These are phyloP conservation scores for Epirrhoe tristata DNA, from an alignment of 2,888 invertebrate genomes.

Conservation along the genomic window DNA sequence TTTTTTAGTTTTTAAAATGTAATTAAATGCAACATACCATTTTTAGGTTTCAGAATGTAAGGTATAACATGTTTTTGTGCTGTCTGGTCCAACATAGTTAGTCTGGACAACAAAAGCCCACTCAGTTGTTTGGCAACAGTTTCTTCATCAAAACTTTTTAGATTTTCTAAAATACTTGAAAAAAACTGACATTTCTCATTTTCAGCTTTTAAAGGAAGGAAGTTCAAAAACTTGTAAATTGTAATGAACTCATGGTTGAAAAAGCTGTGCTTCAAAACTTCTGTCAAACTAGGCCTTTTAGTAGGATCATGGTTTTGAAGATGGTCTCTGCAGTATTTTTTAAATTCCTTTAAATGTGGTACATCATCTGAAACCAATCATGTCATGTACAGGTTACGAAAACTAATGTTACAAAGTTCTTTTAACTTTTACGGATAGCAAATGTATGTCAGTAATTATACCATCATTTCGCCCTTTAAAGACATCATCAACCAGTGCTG, in stretches of 20 bases:
- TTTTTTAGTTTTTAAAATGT: neutral
- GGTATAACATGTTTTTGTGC: slow-evolving; percentile 91
- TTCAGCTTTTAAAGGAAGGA: slow-evolving; percentile 92
- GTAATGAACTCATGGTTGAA: slow-evolving; percentile 94
- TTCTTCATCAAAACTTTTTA: slow-evolving; percentile 91
- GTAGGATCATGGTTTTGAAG: slow-evolving; percentile 88
- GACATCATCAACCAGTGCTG: slow-evolving; percentile 90
- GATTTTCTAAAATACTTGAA: slow-evolving; percentile 87
- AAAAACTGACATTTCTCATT: slow-evolving; percentile 93
- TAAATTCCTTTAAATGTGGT: slow-evolving; percentile 89
- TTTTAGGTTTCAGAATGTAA: slow-evolving; percentile 88
- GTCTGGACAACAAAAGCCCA: slow-evolving; percentile 91
- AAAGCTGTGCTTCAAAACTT: slow-evolving; percentile 89
- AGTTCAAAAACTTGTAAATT: slow-evolving; percentile 93
- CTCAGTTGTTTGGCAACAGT: slow-evolving; percentile 93
- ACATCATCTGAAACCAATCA: slow-evolving; percentile 85
- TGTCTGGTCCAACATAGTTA: slow-evolving; percentile 93
- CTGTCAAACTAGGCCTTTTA: slow-evolving; percentile 88
- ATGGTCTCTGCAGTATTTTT: slow-evolving; percentile 88
- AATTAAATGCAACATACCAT: slow-evolving; percentile 78
- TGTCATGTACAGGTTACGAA: neutral
- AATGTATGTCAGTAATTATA: slow-evolving; percentile 50
- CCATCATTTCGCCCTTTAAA: slow-evolving; percentile 86
- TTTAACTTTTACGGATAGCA: neutral
- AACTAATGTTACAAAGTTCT: neutral